Evolutionary conservation across 2,797 vertebrate genomes (phyloP).

Genomic region (Pelochelys cantorii): DNA sequence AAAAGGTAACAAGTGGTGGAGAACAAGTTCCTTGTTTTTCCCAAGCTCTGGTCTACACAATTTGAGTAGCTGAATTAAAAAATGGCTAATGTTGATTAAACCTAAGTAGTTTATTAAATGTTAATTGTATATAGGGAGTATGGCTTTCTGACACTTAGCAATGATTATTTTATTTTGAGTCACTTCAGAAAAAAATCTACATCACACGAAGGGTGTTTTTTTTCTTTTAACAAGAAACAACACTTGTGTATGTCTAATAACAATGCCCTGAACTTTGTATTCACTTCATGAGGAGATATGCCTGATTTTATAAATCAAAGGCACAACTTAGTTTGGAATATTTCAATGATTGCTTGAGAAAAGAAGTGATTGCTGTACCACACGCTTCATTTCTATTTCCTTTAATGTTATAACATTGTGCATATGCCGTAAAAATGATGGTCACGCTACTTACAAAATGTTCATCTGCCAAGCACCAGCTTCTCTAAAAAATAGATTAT

Average conservation of each 20-base stretch:
- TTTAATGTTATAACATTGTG: not conserved
- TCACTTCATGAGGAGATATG: not conserved
- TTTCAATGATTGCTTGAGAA: not conserved
- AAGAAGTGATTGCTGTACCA: not conserved
- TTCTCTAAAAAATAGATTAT: not conserved
- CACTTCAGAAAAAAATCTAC: not conserved
- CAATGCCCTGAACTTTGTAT: not conserved
- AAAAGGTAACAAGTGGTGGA: no score
- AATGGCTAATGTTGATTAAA: no score
- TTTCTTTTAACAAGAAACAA: not conserved
- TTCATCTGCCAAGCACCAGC: not conserved
- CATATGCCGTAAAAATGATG: not conserved
- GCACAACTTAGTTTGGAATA: not conserved
- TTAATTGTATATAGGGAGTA: not conserved
- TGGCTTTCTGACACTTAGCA: fast-evolving
- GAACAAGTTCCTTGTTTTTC: no score
- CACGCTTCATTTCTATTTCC: not conserved
- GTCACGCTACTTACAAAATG: not conserved
- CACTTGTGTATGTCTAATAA: not conserved
- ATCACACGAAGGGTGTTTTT: fast-evolving
- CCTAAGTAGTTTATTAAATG: no score
- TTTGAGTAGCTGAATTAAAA: no score
- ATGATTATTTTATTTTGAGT: fast-evolving
- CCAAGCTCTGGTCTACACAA: no score
- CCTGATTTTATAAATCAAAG: not conserved